Conservation (phyloP, 2,797 vertebrate genomes). For the Hephaestus fuliginosus region DNA sequence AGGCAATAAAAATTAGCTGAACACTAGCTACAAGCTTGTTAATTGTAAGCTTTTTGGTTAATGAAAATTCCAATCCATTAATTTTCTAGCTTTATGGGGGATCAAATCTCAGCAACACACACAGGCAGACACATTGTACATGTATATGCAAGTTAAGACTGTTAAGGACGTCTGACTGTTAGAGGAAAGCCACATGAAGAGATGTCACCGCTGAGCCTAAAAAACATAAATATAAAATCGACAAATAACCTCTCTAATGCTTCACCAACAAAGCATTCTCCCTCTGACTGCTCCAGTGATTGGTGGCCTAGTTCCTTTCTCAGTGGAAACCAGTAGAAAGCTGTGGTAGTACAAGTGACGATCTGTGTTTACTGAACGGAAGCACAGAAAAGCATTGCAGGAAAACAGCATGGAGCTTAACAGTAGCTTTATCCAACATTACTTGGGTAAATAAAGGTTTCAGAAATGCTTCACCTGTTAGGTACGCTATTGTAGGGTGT, state of each 20-base stretch:
- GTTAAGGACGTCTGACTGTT: background rate
- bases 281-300: background rate
- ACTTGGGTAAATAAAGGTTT: background rate
- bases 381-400: background rate
- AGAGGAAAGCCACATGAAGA: background rate
- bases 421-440: background rate
- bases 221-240: background rate
- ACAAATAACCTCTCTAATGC: background rate
- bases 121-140: background rate
- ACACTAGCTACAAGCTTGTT: constrained; percentile 23
- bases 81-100: background rate
- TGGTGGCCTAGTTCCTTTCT: background rate
- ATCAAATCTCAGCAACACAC: background rate
- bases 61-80: constrained; percentile 14
- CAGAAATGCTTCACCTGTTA: background rate
- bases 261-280: background rate
- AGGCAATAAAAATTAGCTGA: constrained; percentile 27
- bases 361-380: background rate
- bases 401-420: background rate
- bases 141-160: background rate
- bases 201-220: background rate
- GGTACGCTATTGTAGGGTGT: no score
- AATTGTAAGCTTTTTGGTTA: constrained; percentile 17
- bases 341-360: background rate
- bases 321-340: background rate